Evolutionary conservation across 2,797 vertebrate genomes (phyloP).

Genomic region (Sebastes aleutianus): DNA sequence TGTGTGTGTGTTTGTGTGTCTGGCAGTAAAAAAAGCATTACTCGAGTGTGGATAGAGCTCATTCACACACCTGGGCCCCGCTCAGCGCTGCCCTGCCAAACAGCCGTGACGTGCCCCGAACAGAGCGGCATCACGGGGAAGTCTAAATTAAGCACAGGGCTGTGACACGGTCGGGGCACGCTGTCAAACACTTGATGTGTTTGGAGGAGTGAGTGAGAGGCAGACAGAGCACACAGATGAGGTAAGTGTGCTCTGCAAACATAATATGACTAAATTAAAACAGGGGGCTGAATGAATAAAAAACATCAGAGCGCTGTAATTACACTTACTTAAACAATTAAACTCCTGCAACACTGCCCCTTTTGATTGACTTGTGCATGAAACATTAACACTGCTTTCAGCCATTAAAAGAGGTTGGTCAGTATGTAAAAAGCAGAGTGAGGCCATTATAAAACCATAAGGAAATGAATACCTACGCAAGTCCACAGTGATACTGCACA

Average conservation of each 20-base stretch:
- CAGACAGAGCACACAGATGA: not conserved
- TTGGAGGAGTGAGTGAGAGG: slow-evolving; percentile 9
- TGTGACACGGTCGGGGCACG: slow-evolving; percentile 11
- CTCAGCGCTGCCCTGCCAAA: slow-evolving; percentile 39
- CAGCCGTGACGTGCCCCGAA: slow-evolving; percentile 18
- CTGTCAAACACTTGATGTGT: slow-evolving; percentile 3
- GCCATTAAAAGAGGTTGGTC: not conserved
- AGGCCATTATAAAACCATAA: slow-evolving; percentile 14
- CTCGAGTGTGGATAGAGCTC: slow-evolving; percentile 12
- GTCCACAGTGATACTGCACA: not conserved
- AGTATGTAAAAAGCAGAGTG: not conserved
- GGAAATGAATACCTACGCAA: not conserved
- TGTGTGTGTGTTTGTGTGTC: not conserved
- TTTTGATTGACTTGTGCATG: slow-evolving; percentile 21
- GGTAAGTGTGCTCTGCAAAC: slow-evolving; percentile 7
- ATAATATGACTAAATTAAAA: slow-evolving; percentile 6
- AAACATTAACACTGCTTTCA: not conserved
- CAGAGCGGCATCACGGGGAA: slow-evolving; percentile 46
- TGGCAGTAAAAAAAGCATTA: slow-evolving; percentile 27
- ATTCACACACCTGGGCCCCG: slow-evolving; percentile 58
- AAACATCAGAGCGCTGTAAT: slow-evolving; percentile 20
- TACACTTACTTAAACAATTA: slow-evolving; percentile 41
- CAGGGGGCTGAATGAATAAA: slow-evolving; percentile 12
- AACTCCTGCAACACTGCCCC: not conserved
- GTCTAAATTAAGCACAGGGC: slow-evolving; percentile 50